phyloP scores from a whole-genome alignment of 1,140 invertebrate genomes.

The Papilio dardanus region DNA sequence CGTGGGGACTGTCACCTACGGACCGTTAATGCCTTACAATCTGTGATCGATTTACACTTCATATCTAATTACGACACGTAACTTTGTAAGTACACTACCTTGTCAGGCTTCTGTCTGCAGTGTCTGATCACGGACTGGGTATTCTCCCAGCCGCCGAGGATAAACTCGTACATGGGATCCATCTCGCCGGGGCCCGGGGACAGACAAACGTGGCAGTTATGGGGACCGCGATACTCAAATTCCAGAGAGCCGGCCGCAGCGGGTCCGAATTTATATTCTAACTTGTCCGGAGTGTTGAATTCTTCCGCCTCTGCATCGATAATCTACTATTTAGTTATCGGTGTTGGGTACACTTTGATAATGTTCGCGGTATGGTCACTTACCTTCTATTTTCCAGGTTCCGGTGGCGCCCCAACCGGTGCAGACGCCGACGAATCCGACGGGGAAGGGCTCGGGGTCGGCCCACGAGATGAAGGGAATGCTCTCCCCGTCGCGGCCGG shows the following conservation, averaged over 20 bases:
- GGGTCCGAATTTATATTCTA: constrained; percentile 84
- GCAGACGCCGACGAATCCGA: constrained; percentile 90
- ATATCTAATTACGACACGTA: constrained; percentile 28
- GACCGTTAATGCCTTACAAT: constrained; percentile 49
- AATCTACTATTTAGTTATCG: constrained; percentile 49
- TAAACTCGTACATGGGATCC: constrained; percentile 84
- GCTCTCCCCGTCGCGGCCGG: constrained; percentile 87
- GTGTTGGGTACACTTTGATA: constrained; percentile 67
- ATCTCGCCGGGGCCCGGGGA: constrained; percentile 79
- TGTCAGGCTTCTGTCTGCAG: constrained; percentile 85
- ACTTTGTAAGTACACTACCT: constrained; percentile 78
- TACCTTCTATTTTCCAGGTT: constrained; percentile 92
- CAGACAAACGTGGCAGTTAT: constrained; percentile 85
- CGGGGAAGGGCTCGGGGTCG: constrained; percentile 87
- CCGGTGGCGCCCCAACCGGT: constrained; percentile 93
- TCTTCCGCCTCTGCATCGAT: constrained; percentile 76
- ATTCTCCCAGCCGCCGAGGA: constrained; percentile 86
- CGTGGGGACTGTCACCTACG: constrained; percentile 83
- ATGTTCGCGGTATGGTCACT: constrained; percentile 65
- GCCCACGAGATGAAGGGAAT: constrained; percentile 87
- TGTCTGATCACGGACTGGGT: constrained; percentile 84
- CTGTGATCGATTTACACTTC: constrained; percentile 30
- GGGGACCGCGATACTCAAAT: constrained; percentile 83
- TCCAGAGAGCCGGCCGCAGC: constrained; percentile 80
- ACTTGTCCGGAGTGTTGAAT: constrained; percentile 82